Evolutionary conservation across 2,113 vertebrate genomes (phyloP), one percentile per base, ranked within the genome.

Genomic region (Falcunculus frontatus): DNA sequence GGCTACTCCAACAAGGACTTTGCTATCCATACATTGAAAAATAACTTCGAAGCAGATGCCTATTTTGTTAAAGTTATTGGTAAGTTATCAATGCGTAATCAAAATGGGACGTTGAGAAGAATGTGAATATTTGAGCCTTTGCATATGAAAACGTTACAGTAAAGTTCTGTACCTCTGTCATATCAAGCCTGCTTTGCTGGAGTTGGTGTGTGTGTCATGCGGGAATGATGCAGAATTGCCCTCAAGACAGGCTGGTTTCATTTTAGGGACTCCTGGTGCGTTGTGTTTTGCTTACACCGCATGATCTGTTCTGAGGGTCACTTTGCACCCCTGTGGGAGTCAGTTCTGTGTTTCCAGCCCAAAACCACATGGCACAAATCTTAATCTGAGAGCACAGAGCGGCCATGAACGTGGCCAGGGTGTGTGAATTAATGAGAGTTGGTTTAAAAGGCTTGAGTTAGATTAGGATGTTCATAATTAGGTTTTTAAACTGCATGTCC

Each of bases 61-160:
- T 99, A 99, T 96, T 99, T 99, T 88, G 99, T 99, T 83, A 99
- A 99, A 98, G 99, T 99, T 94, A 99, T 99, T 94, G 99, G 99
- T 99, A 97, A 99, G 99, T 98, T 94, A 53, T 52, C 62, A 46
- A 23, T 63, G 30, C 39, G 21, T 73, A 50, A 60, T 80, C 35
- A 62, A 42, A 87, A 83, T 19, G 35, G 22, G 21, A 68, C 30
- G 9, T 64, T 78, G 55, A 69, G 16, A 89, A 59, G 32, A 37
- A 41, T 42, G 25, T 72, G 59, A 42, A 10, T 81, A 41, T 79
- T 74, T 70, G 30, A 88, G 44, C 13, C 10, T 82, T 59, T 69
- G 7, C 15, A 4, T 49, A 6, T 55, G 55, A 33, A 39, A 75
- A 39, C 0, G 1, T 44, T n/a, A 5, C 8, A 21, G 26, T 32